Conservation (phyloP, 2,797 vertebrate genomes). For the Falco cherrug region DNA sequence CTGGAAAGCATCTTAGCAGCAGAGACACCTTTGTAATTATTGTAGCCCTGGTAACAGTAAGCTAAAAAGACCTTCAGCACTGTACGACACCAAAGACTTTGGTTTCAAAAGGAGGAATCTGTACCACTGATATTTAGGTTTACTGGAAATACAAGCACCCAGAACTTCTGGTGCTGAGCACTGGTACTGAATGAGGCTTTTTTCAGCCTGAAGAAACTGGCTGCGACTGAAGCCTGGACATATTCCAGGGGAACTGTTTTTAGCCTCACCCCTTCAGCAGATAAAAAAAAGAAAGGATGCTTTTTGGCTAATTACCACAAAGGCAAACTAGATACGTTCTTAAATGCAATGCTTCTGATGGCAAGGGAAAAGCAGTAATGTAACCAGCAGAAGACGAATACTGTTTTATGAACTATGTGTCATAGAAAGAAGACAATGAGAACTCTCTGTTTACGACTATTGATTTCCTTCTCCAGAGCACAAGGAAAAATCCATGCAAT, state of each 20-base stretch:
- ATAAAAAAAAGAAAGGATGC: slow-evolving; percentile 14
- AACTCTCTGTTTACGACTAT: neutral
- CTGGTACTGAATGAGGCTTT: neutral
- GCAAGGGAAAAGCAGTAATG: neutral
- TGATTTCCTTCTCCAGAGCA: neutral
- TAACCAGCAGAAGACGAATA: neutral
- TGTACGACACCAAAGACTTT: fast-evolving
- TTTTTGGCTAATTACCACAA: slow-evolving; percentile 44
- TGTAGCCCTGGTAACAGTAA: neutral
- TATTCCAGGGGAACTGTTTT: slow-evolving; percentile 38
- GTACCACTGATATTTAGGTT: neutral
- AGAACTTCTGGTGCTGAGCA: neutral
- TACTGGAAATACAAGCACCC: neutral
- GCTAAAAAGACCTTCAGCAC: neutral
- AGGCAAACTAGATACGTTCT: neutral
- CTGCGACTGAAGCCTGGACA: neutral
- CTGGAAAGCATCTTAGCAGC: neutral
- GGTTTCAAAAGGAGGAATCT: neutral
- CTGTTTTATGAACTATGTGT: neutral
- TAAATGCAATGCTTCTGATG: neutral
- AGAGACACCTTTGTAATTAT: neutral
- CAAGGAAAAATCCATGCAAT: neutral
- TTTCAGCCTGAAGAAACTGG: neutral
- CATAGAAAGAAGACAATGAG: neutral
- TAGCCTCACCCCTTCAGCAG: neutral